Percentiles rank a stretch among this genome's conserved stretches.
These are phyloP conservation scores for Spodoptera exigua DNA, from an alignment of 2,888 invertebrate species.

Conservation along the genomic window DNA sequence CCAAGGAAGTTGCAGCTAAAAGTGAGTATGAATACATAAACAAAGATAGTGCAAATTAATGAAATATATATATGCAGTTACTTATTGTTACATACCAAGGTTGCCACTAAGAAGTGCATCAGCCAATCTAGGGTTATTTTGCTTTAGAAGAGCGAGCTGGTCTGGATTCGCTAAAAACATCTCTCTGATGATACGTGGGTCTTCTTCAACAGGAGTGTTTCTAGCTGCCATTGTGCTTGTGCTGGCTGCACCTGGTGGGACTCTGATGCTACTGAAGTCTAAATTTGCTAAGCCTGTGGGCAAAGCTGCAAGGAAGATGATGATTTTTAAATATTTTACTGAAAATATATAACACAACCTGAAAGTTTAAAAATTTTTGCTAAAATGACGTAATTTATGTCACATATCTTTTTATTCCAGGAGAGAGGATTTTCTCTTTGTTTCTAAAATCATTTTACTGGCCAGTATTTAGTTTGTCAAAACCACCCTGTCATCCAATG, in stretches of 20 bases:
- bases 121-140: conserved; percentile 97
- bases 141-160: conserved; percentile 96
- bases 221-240: conserved; percentile 79
- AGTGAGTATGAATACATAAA: no score
- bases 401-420: conserved; percentile 36
- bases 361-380: conserved; percentile 30
- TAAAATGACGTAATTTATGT: conserved; percentile 40
- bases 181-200: conserved; percentile 95
- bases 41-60: no score
- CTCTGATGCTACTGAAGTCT: conserved; percentile 96
- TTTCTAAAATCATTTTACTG: conserved; percentile 33
- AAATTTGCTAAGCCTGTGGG: conserved; percentile 89
- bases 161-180: conserved; percentile 97
- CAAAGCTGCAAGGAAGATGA: conserved; percentile 74
- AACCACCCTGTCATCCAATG: conserved; percentile 66
- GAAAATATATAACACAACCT: conserved; percentile 37
- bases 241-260: conserved; percentile 89
- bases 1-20: no score
- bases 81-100: conserved; percentile 88
- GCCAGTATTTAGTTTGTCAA: conserved; percentile 57
- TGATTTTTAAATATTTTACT: conserved; percentile 55
- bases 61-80: conserved; percentile 12
- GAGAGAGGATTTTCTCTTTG: conserved; percentile 31
- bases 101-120: conserved; percentile 96
- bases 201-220: conserved; percentile 91